A percentile compares a stretch with the other conserved stretches of the same genome.
Evolutionary conservation across 23 tunicate species (phyloP).

Genomic region (Halocynthia aurantium): DNA sequence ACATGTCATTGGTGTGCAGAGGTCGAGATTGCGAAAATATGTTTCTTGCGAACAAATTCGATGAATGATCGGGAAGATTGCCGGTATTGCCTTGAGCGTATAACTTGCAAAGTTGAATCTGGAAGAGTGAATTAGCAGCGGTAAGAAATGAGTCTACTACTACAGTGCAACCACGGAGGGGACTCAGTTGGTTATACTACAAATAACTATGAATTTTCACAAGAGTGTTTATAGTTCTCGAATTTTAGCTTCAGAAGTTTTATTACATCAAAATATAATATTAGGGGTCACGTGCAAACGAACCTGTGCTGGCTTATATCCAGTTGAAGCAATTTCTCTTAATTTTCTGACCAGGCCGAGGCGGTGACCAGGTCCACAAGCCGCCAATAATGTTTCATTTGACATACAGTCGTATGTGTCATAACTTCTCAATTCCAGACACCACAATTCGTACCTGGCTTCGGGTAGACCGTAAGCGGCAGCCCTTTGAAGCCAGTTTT

Average conservation of each 20-base stretch:
- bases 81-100: conserved; percentile 2
- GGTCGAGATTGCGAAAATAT: not conserved
- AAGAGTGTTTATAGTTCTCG: too few relatives aligned
- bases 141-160: too few relatives aligned
- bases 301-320: conserved; percentile 3
- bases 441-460: conserved; percentile 7
- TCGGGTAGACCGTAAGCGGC: not conserved
- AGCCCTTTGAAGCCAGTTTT: not conserved
- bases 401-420: not conserved
- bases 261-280: too few relatives aligned
- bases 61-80: not conserved
- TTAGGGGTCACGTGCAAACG: too few relatives aligned
- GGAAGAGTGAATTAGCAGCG: too few relatives aligned
- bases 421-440: not conserved
- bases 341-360: not conserved
- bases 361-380: conserved; percentile 3
- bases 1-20: not conserved
- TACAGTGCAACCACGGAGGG: too few relatives aligned
- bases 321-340: not conserved
- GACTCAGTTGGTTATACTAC: too few relatives aligned
- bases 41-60: not conserved
- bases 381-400: not conserved
- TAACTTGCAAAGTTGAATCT: not conserved
- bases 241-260: too few relatives aligned
- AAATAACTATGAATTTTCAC: too few relatives aligned